Evolutionary conservation across 2,797 vertebrate genomes (phyloP), one percentile per base, ranked within the genome.

Genomic region (Premnoplex brunnescens): DNA sequence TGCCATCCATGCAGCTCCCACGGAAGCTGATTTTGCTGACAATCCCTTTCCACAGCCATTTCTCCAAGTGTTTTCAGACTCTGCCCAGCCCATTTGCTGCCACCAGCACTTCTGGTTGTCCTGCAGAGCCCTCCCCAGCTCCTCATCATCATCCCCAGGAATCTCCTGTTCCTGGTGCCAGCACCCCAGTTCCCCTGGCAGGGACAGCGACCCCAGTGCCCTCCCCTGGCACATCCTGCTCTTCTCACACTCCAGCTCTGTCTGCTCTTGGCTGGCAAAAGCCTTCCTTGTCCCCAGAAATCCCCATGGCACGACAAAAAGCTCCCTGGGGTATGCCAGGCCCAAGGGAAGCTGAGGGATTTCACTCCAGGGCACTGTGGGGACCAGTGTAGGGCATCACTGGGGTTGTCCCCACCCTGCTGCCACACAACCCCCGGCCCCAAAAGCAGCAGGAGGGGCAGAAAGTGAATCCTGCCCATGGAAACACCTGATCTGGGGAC

Each of bases 131-230:
- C 62, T 27, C 48, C 68, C 54, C 75, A 13, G 36, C n/a, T 72
- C 44, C 51, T 46, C 89, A 28, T 64, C 43, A 11, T 21, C 48
- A 58, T 4, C 30, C 67, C 52, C 67, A 16, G n/a, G 36, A 36
- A 27, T 26, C 34, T 76, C 80, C 75, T 2, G 5, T 1, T 73
- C 73, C 56, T 2, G 0, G 2, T 16, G 23, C 66, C 2, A 2
- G 5, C 5, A 24, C 19, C 46, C 39, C 5, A 0, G 30, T 24
- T 36, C 39, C 46, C 27, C 21, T 0, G 1, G 55, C 3, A 0
- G 54, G 58, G 43, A 27, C 74, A 27, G n/a, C 10, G 2, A 75
- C 18, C 46, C 39, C 68, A 54, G 51, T 54, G 51, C 51, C 51
- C 51, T 54, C 51, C 28, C 51, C 87, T 84, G 90, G 75, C 75